phyloP scores from a whole-genome alignment of 1,140 invertebrate species.

The Drosophila hydei region DNA sequence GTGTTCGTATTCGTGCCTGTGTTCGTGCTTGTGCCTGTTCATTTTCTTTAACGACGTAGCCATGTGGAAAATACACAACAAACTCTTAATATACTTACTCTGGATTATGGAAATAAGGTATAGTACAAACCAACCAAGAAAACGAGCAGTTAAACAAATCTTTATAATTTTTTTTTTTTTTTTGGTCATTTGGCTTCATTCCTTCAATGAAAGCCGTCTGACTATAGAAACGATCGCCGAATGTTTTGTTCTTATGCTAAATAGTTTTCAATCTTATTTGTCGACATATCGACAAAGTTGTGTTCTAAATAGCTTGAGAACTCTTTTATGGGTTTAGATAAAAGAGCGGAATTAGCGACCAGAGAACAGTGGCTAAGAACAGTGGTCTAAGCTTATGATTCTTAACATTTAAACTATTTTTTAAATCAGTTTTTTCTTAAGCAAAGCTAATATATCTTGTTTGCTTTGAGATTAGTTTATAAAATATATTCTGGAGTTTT shows the following conservation, averaged over 20 bases:
- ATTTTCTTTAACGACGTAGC: slow-evolving; percentile 53
- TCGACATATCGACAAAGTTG: background rate
- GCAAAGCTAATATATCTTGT: too few relatives aligned
- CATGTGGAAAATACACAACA: slow-evolving; percentile 83
- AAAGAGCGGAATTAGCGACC: background rate
- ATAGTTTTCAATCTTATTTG: background rate
- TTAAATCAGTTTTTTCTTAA: too few relatives aligned
- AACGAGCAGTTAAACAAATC: too few relatives aligned
- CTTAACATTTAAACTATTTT: background rate
- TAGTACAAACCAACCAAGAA: slow-evolving; percentile 37
- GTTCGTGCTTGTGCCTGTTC: slow-evolving; percentile 41
- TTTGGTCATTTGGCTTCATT: background rate
- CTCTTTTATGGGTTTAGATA: slow-evolving; percentile 1
- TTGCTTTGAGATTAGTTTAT: too few relatives aligned
- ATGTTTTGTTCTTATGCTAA: slow-evolving; percentile 18
- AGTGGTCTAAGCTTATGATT: background rate
- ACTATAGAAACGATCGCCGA: too few relatives aligned
- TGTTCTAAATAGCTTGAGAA: slow-evolving; percentile 8
- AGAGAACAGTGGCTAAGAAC: background rate
- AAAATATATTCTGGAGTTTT: too few relatives aligned
- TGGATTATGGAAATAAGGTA: slow-evolving; percentile 84
- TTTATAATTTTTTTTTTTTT: too few relatives aligned
- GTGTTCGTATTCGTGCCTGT: slow-evolving; percentile 38
- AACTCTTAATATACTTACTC: slow-evolving; percentile 82
- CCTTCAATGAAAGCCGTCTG: background rate